A percentile compares a stretch with the other conserved stretches of the same genome.
Conservation (phyloP, 2,113 vertebrate genomes). For the Sisor rabdophorus region DNA sequence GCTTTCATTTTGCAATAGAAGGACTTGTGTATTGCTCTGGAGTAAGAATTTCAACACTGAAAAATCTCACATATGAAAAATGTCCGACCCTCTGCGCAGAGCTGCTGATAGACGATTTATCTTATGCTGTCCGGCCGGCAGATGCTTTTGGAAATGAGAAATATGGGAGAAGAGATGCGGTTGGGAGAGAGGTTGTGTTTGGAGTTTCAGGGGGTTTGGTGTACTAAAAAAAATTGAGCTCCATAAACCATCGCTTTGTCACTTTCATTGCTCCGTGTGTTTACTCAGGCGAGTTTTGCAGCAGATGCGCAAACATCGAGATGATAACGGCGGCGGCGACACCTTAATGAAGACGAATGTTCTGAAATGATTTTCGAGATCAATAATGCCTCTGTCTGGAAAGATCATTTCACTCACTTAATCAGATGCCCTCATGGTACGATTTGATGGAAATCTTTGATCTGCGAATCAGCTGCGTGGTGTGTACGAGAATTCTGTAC, state of each 20-base stretch:
- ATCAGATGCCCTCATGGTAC: slow-evolving; percentile 35
- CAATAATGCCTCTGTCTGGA: slow-evolving; percentile 51
- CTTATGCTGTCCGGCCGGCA: slow-evolving; percentile 51
- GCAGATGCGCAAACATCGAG: slow-evolving; percentile 53
- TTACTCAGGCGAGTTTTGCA: slow-evolving; percentile 54
- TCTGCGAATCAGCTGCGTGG: slow-evolving; percentile 19
- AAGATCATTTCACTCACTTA: slow-evolving; percentile 42
- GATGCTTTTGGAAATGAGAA: slow-evolving; percentile 63
- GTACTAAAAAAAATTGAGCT: slow-evolving; percentile 50
- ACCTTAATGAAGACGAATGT: slow-evolving; percentile 59
- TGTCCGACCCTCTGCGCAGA: slow-evolving; percentile 48
- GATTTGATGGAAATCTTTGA: slow-evolving; percentile 27
- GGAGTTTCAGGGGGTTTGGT: not conserved
- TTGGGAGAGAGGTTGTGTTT: not conserved
- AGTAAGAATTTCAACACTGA: slow-evolving; percentile 16
- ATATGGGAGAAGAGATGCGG: slow-evolving; percentile 42
- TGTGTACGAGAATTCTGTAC: slow-evolving; percentile 28
- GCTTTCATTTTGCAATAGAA: slow-evolving; percentile 41
- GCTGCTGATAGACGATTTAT: slow-evolving; percentile 59
- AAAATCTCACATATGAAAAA: slow-evolving; percentile 32
- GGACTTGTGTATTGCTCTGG: slow-evolving; percentile 57
- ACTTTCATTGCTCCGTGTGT: slow-evolving; percentile 58
- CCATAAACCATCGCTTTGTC: slow-evolving; percentile 57
- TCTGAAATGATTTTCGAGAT: slow-evolving; percentile 48
- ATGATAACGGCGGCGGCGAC: slow-evolving; percentile 51